Base-by-base conservation (phyloP, 1,140 invertebrate species). In the Meloidogyne chitwoodi region DNA sequence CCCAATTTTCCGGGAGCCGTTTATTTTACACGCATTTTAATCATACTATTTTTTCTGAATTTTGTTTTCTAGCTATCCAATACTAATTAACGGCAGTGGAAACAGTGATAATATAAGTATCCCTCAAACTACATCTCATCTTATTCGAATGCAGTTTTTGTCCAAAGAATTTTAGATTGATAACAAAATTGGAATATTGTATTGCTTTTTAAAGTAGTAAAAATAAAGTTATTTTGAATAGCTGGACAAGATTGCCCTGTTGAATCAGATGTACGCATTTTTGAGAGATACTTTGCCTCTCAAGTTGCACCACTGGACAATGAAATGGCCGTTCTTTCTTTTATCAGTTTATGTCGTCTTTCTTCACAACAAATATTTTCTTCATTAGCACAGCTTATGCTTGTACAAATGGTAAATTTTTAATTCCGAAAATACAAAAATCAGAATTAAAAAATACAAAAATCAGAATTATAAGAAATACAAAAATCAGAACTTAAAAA, bases 301-400 rank as follows among this genome's bases (percentile, higher is more conserved):
- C 24, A 61, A 12, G 78, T 78, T 5, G 12, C 38, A n/a, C 79
- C 10, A 12, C 2, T 78, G 24, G 31, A 66, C 72, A 78, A 79
- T 34, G 77, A 78, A 66, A 62, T 78, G 75, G 77, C 77, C 31
- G 77, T 78, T 14, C 38, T 78, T 26, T 27, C 76, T n/a, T 78
- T 78, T 61, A 69, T 80, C 14, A 38, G 66, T 19, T 22, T 78
- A 22, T 78, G 77, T 63, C 78, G 77, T 34, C 19, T 80, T 26
- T 41, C 44, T n/a, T 10, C 38, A 24, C 77, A 34, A 61, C 41
- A 41, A 22, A 68, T 78, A 24, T 79, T 79, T n/a, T 48, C 63
- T 14, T 67, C 77, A 5, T 78, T 78, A n/a, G 77, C 77, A 5
- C 75, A 74, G 29, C 14, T 78, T 34, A 78, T 78, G 77, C 29